phyloP scores from a whole-genome alignment of 2,888 invertebrate species.

The Myathropa florea region DNA sequence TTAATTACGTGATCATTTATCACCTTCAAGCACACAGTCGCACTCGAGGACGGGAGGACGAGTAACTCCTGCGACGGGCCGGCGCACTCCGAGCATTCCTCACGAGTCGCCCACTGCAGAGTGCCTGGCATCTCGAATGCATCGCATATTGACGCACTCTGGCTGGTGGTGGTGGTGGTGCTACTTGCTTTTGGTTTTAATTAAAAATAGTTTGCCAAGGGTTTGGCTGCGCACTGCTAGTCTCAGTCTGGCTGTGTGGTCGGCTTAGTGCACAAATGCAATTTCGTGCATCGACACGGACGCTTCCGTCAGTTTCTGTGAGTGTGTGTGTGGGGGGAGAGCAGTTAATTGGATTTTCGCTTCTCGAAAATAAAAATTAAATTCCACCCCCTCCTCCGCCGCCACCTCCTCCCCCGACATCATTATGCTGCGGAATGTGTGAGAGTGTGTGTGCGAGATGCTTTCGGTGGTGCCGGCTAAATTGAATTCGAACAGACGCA shows the following conservation, averaged over 20 bases:
- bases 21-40: constrained; percentile 51
- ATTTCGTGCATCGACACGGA: constrained; percentile 30
- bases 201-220: constrained; percentile 69
- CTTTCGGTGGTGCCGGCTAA: not conserved
- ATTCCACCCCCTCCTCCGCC: constrained; percentile 8
- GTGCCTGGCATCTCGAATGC: constrained; percentile 23
- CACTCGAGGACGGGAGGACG: constrained; percentile 8
- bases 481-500: constrained; percentile 28
- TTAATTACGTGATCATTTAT: constrained; percentile 69
- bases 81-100: constrained; percentile 38
- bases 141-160: constrained; percentile 42
- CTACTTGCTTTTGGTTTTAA: constrained; percentile 57
- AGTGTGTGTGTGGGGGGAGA: not conserved
- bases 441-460: not conserved
- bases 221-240: constrained; percentile 12
- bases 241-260: constrained; percentile 6
- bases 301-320: not conserved
- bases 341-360: constrained; percentile 58
- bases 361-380: constrained; percentile 38
- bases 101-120: not conserved
- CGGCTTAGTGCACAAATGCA: constrained; percentile 55
- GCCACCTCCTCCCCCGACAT: constrained; percentile 7
- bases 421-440: constrained; percentile 31
- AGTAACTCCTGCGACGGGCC: too few relatives aligned
- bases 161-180: constrained; percentile 2